Conservation (phyloP, 2,113 vertebrate genomes). For the Prionailurus bengalensis region DNA sequence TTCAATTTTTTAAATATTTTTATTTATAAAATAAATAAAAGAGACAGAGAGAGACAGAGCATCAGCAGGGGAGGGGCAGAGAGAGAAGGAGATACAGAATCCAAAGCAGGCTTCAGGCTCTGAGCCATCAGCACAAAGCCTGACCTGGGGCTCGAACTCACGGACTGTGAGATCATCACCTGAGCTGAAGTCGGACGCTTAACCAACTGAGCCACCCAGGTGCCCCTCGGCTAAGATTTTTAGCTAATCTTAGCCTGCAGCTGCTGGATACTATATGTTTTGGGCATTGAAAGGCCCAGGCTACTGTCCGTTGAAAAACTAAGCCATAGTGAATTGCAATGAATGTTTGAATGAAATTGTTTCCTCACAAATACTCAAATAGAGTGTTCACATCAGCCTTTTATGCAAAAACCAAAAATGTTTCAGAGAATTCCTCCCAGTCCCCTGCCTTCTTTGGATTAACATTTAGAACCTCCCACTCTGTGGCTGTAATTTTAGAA, state of each 20-base stretch:
- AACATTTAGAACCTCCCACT: not conserved
- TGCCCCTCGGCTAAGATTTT: not conserved
- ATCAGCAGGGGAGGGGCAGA: too few species aligned
- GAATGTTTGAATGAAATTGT: not conserved
- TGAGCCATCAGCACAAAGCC: too few species aligned
- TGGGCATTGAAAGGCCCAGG: not conserved
- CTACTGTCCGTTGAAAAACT: not conserved
- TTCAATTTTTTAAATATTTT: too few species aligned
- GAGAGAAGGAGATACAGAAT: too few species aligned
- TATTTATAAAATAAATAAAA: too few species aligned
- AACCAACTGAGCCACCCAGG: too few species aligned
- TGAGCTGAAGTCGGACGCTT: too few species aligned
- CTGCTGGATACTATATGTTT: not conserved
- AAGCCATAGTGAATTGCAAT: not conserved
- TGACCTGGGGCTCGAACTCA: too few species aligned
- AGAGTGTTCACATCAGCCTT: not conserved
- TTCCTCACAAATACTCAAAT: not conserved
- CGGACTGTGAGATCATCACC: too few species aligned
- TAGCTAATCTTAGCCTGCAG: slow-evolving; percentile 6
- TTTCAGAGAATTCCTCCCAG: not conserved
- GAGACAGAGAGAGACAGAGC: too few species aligned
- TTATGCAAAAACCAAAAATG: slow-evolving; percentile 11
- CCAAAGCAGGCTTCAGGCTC: too few species aligned
- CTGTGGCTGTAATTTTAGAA: slow-evolving; percentile 30
- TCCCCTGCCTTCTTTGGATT: not conserved